phyloP scores from a whole-genome alignment of 2,113 vertebrate genomes.

The Heptranchias perlo region DNA sequence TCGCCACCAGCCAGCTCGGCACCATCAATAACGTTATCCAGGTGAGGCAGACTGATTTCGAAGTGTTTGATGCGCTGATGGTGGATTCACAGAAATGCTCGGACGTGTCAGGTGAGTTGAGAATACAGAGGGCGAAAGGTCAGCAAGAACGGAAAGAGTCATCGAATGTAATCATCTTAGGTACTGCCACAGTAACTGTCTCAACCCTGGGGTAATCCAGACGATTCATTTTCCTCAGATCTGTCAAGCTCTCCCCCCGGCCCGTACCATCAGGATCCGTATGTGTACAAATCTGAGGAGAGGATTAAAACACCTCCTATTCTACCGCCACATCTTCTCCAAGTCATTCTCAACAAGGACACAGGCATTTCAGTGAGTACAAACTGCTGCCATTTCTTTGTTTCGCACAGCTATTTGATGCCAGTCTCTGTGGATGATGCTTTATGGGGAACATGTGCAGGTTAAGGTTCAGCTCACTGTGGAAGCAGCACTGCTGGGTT shows the following conservation, averaged over 20 bases:
- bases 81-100: conserved; percentile 86
- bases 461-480: not conserved
- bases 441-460: not conserved
- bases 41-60: conserved; percentile 91
- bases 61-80: conserved; percentile 94
- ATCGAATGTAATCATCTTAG: not conserved
- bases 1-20: conserved; percentile 82
- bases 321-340: conserved; percentile 87
- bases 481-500: not conserved
- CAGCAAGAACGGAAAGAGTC: not conserved
- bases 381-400: too few relatives aligned
- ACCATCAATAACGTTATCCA: conserved; percentile 88
- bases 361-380: conserved; percentile 87
- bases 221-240: conserved; percentile 59
- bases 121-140: not conserved
- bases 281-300: conserved; percentile 75
- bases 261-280: conserved; percentile 86
- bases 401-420: not conserved
- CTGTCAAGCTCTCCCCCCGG: conserved; percentile 91
- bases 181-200: not conserved
- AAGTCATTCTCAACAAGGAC: conserved; percentile 98
- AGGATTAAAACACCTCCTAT: conserved; percentile 81
- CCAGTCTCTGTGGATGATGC: too few relatives aligned
- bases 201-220: not conserved
- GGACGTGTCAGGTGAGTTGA: conserved; percentile 77